Evolutionary conservation across 1,140 invertebrate species (phyloP).

Genomic region (Cydia splendana): DNA sequence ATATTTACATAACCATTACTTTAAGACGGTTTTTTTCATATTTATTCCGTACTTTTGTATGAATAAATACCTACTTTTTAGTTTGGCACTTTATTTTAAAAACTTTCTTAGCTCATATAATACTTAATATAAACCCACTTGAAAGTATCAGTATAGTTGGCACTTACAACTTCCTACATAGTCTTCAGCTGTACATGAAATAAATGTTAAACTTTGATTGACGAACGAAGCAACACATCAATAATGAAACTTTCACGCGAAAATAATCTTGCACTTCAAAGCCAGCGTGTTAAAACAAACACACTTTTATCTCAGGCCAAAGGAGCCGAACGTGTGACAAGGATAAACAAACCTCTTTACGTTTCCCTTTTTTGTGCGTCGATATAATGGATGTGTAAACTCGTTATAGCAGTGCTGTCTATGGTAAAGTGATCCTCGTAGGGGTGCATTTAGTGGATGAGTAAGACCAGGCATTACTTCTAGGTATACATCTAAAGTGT

Average conservation of each 20-base stretch:
- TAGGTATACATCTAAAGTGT: background rate
- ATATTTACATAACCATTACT: too few species aligned
- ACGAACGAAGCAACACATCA: background rate
- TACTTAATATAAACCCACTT: too few species aligned
- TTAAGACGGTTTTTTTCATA: too few species aligned
- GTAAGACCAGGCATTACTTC: background rate
- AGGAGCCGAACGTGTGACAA: constrained; percentile 21
- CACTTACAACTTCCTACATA: too few species aligned
- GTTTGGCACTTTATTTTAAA: too few species aligned
- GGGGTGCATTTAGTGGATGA: constrained; percentile 21
- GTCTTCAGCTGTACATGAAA: background rate
- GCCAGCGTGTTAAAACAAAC: constrained; percentile 26
- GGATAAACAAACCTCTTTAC: constrained; percentile 32
- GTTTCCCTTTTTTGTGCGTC: constrained; percentile 31
- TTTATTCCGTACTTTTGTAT: too few species aligned
- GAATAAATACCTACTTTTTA: too few species aligned
- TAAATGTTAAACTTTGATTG: background rate
- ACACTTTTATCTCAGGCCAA: constrained; percentile 27
- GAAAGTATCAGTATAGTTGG: too few species aligned
- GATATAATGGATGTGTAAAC: constrained; percentile 32
- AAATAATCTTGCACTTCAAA: constrained; percentile 28
- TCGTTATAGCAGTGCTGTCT: constrained; percentile 26
- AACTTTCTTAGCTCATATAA: too few species aligned
- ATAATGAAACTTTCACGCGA: constrained; percentile 25
- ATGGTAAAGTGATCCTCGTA: constrained; percentile 30